These are phyloP conservation scores for Promerops cafer DNA, from an alignment of 2,113 vertebrate species.

Conservation along the genomic window DNA sequence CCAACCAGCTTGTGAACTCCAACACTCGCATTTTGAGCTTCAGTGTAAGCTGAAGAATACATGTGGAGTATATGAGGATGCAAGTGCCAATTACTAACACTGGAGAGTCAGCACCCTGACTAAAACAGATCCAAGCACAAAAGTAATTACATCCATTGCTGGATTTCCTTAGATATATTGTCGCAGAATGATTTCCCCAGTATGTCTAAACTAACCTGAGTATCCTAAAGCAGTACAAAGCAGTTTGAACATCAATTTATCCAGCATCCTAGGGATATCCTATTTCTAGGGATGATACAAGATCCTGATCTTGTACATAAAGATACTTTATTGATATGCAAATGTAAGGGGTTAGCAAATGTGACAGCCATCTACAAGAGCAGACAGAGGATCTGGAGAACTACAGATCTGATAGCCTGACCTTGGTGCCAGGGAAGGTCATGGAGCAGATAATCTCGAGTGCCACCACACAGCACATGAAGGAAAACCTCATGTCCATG, in stretches of 20 bases:
- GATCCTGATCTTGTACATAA: background rate
- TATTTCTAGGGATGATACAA: background rate
- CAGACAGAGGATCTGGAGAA: background rate
- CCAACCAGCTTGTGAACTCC: background rate
- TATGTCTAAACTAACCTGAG: background rate
- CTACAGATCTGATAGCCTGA: background rate
- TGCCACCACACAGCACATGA: background rate
- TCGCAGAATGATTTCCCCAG: background rate
- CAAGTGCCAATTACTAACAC: background rate
- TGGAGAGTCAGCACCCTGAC: background rate
- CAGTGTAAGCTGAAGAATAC: background rate
- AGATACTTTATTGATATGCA: rapidly evolving
- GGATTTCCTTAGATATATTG: background rate
- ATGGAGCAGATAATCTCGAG: background rate
- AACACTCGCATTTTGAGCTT: background rate
- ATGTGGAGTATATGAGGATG: background rate
- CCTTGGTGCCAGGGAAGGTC: rapidly evolving
- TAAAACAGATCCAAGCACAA: background rate
- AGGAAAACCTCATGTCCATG: background rate
- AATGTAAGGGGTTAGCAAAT: background rate
- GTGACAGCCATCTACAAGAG: background rate
- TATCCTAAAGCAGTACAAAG: background rate
- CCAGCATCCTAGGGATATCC: background rate
- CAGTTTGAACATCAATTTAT: background rate
- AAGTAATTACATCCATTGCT: background rate